phyloP scores from a whole-genome alignment of 2,888 invertebrate species.

The Drosophila helvetica region DNA sequence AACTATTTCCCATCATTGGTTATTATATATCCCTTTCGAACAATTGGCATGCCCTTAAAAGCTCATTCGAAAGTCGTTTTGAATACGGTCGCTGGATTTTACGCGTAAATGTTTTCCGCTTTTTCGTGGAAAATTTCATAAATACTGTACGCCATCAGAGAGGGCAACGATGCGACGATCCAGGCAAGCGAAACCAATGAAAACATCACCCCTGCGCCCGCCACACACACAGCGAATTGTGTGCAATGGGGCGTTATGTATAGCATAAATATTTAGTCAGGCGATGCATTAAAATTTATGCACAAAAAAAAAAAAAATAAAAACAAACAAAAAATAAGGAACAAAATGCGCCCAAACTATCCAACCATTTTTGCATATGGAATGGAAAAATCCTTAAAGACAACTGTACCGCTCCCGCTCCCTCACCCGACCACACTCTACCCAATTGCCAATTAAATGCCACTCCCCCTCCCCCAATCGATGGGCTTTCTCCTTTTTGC shows the following conservation, averaged over 20 bases:
- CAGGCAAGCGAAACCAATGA: conserved; percentile 27
- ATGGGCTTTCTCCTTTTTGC: conserved; percentile 31
- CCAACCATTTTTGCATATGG: conserved; percentile 17
- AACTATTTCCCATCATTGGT: not conserved
- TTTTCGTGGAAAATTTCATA: conserved; percentile 35
- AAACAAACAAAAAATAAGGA: conserved; percentile 23
- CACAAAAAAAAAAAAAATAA: conserved; percentile 58
- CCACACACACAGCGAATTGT: conserved; percentile 17
- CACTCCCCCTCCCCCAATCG: conserved; percentile 21
- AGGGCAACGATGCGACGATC: conserved; percentile 3
- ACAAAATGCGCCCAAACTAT: conserved; percentile 1
- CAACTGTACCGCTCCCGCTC: conserved; percentile 1
- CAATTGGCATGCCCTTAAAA: conserved; percentile 7
- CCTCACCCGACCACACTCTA: not conserved
- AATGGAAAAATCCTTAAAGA: conserved; percentile 34
- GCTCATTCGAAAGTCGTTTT: conserved; percentile 43
- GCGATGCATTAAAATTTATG: conserved; percentile 74
- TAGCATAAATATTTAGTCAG: conserved; percentile 74
- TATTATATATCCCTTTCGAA: not conserved
- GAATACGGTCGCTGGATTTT: not conserved
- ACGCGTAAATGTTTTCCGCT: conserved; percentile 8
- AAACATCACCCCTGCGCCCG: not conserved
- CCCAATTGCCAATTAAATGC: conserved; percentile 51
- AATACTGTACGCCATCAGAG: conserved; percentile 32
- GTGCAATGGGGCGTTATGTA: conserved; percentile 73